phyloP scores from a whole-genome alignment of 2,113 vertebrate species.

The Oncorhynchus kisutch region DNA sequence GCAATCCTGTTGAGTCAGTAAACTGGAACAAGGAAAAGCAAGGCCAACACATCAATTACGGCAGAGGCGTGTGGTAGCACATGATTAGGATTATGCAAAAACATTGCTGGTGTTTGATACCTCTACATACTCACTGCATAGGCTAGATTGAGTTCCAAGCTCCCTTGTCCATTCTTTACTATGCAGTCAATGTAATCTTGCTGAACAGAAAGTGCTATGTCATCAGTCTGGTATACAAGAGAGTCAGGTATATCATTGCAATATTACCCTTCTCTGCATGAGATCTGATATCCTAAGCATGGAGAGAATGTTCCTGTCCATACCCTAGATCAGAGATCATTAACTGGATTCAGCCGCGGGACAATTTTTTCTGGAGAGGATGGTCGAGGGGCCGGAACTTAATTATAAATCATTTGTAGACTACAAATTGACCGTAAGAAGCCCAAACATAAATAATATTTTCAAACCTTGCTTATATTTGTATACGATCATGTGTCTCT shows the following conservation, averaged over 20 bases:
- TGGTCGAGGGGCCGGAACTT: too few species aligned
- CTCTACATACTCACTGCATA: neutral
- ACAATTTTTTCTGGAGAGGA: too few species aligned
- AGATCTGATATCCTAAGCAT: neutral
- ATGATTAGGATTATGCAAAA: neutral
- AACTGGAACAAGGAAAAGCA: slow-evolving; percentile 3
- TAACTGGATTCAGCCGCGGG: too few species aligned
- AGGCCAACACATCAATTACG: neutral
- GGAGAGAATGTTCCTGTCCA: neutral
- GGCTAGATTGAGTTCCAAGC: neutral
- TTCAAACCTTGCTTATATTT: too few species aligned
- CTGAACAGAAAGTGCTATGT: too few species aligned
- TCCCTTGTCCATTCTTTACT: neutral
- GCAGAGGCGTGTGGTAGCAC: slow-evolving; percentile 10
- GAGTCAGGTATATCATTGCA: neutral
- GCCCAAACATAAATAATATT: too few species aligned
- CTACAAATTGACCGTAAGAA: too few species aligned
- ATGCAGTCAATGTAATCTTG: neutral
- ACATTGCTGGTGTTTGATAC: neutral
- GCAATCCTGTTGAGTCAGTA: neutral
- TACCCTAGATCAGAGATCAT: too few species aligned
- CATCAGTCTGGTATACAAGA: too few species aligned
- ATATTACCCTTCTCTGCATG: neutral
- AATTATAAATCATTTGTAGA: too few species aligned
- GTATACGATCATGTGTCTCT: too few species aligned